Evolutionary conservation across 2,797 vertebrate species (phyloP).

Genomic region (Dendrocincla fuliginosa): DNA sequence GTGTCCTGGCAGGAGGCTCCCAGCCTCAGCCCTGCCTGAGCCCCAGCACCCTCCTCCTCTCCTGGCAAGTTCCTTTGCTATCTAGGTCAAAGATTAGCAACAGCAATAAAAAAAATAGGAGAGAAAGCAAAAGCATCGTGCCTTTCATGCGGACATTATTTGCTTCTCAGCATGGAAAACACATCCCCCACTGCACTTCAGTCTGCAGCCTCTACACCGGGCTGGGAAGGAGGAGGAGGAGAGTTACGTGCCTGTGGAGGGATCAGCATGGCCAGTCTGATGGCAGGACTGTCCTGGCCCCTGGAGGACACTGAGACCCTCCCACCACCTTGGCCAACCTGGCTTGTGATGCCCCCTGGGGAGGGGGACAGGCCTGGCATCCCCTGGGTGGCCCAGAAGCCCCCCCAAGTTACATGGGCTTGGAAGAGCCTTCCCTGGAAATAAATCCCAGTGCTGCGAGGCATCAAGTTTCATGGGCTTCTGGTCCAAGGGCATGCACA

Average conservation of each 20-base stretch:
- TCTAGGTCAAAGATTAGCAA: slow-evolving; percentile 59
- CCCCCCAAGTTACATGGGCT: rapidly evolving
- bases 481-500: neutral
- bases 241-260: neutral
- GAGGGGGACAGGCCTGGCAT: neutral
- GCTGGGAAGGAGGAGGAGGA: neutral
- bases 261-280: neutral
- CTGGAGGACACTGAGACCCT: rapidly evolving
- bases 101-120: neutral
- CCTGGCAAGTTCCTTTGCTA: neutral
- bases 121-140: slow-evolving; percentile 1
- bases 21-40: neutral
- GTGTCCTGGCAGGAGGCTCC: neutral
- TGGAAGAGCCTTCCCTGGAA: neutral
- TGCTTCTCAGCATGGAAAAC: neutral
- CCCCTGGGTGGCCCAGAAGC: rapidly evolving
- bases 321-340: neutral
- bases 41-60: neutral
- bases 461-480: rapidly evolving
- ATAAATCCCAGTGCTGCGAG: neutral
- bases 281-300: neutral
- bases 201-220: neutral
- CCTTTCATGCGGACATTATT: slow-evolving; percentile 38
- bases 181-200: neutral
- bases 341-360: neutral